Conservation (phyloP, 2,113 vertebrate species). For the Taxidea taxus region DNA sequence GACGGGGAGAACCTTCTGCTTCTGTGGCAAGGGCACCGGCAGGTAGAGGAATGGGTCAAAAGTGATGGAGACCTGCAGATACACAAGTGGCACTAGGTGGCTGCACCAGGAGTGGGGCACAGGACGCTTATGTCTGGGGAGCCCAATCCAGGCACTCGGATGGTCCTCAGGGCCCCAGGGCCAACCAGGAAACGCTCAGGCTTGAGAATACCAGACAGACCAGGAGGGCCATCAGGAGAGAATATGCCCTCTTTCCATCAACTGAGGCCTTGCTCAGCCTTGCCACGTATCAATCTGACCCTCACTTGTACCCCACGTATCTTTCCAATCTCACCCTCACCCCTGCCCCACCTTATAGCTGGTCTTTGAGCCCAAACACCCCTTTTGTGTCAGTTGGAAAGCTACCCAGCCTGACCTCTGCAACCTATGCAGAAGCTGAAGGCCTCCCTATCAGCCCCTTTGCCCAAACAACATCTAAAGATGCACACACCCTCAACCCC, state of each 20-base stretch:
- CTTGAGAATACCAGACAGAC: neutral
- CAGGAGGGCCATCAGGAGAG: neutral
- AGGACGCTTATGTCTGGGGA: neutral
- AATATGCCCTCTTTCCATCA: neutral
- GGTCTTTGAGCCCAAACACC: neutral
- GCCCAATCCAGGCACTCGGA: too few relatives aligned
- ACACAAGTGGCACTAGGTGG: neutral
- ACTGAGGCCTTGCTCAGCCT: neutral
- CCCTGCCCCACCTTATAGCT: neutral
- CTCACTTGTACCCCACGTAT: neutral
- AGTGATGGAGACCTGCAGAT: conserved; percentile 95
- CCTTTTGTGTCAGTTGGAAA: neutral
- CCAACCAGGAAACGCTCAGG: neutral
- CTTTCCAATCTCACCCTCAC: neutral
- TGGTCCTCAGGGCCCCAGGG: neutral
- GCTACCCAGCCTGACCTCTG: neutral
- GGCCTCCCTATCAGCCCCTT: neutral
- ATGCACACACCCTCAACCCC: neutral
- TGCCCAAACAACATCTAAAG: neutral
- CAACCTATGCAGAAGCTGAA: neutral
- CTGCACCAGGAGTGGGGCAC: fast-evolving
- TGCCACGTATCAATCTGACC: neutral
- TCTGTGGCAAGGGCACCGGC: conserved; percentile 96
- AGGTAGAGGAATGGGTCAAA: conserved; percentile 99
- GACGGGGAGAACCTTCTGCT: conserved; percentile 96